phyloP scores from a whole-genome alignment of 2,113 vertebrate species.

The Panthera leo region DNA sequence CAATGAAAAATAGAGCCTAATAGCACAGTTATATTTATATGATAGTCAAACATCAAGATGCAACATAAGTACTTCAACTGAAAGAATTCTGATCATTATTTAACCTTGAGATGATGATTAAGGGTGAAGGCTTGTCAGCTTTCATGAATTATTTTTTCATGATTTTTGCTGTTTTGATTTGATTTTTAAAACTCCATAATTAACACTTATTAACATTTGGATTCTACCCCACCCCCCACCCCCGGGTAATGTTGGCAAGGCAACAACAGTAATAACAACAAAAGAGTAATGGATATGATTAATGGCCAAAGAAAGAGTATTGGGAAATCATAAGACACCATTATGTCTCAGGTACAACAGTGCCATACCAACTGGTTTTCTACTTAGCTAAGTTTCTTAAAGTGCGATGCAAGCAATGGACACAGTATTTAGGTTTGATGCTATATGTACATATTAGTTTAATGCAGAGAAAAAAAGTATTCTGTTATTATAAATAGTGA shows the following conservation, averaged over 20 bases:
- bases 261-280: not conserved
- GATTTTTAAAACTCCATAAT: constrained; percentile 71
- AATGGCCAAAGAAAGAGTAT: not conserved
- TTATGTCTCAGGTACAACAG: not conserved
- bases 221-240: not conserved
- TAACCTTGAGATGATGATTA: constrained; percentile 77
- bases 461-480: not conserved
- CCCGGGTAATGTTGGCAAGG: not conserved
- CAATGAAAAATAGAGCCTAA: constrained; percentile 78
- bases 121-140: constrained; percentile 63
- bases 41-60: constrained; percentile 71
- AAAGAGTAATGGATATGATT: not conserved
- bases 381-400: constrained; percentile 13
- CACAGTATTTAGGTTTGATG: not conserved
- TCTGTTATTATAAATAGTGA: not conserved
- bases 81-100: constrained; percentile 75
- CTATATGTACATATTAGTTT: not conserved
- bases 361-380: not conserved
- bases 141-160: constrained; percentile 67
- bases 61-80: constrained; percentile 49
- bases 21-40: constrained; percentile 72
- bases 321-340: not conserved
- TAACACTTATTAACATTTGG: constrained; percentile 73
- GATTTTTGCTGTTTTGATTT: constrained; percentile 76
- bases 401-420: not conserved